Conservation (phyloP, 1,140 invertebrate species). For the Drosophila mayri region DNA sequence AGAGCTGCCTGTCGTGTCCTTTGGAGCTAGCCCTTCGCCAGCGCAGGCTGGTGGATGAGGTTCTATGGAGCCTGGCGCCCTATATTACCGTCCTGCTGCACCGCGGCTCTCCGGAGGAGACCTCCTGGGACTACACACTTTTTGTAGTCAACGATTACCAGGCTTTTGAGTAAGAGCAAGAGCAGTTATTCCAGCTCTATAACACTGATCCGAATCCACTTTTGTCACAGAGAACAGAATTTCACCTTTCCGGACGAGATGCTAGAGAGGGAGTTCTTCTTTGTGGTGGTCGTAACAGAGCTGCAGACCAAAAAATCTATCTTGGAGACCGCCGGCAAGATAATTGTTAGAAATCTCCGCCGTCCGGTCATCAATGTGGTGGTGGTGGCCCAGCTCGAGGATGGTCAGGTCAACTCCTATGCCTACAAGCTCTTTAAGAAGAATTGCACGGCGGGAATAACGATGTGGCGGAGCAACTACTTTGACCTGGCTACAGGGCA, state of each 20-base stretch:
- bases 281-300: slow-evolving; percentile 49
- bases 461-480: slow-evolving; percentile 25
- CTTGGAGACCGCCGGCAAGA: neutral
- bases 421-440: slow-evolving; percentile 43
- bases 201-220: neutral
- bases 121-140: slow-evolving; percentile 54
- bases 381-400: slow-evolving; percentile 32
- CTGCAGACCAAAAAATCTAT: neutral
- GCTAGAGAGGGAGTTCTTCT: slow-evolving; percentile 56
- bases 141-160: slow-evolving; percentile 48
- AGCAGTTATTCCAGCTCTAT: neutral
- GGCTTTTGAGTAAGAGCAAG: slow-evolving; percentile 44
- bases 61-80: slow-evolving; percentile 22
- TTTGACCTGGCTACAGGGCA: slow-evolving; percentile 5
- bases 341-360: slow-evolving; percentile 23
- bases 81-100: slow-evolving; percentile 42
- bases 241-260: slow-evolving; percentile 16
- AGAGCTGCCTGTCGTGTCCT: slow-evolving; percentile 34
- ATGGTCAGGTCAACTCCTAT: slow-evolving; percentile 39
- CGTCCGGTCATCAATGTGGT: slow-evolving; percentile 49
- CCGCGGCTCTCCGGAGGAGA: slow-evolving; percentile 2
- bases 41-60: slow-evolving; percentile 30
- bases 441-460: slow-evolving; percentile 31
- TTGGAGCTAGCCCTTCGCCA: slow-evolving; percentile 15
- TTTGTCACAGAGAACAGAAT: slow-evolving; percentile 8